A percentile compares a stretch with the other conserved stretches of the same genome.
These are phyloP conservation scores for Aphelenchoides fujianensis DNA, from an alignment of 1,140 invertebrate species.

Conservation along the genomic window DNA sequence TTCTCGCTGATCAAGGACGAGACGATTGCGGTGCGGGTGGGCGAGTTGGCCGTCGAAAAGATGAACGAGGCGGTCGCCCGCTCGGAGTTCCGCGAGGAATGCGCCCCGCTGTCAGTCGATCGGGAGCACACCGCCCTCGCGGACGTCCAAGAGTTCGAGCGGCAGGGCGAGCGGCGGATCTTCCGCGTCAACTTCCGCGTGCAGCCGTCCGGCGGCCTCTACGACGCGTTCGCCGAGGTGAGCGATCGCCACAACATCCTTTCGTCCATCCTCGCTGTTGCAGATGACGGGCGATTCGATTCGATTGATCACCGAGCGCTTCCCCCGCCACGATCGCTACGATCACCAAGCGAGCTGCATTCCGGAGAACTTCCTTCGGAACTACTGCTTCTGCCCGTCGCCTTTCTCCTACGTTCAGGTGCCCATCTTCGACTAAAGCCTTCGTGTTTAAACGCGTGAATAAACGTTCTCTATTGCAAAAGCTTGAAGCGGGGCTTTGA, in stretches of 20 bases:
- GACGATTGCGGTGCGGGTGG: not conserved
- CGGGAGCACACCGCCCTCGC: not conserved
- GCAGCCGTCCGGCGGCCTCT: conserved; percentile 4
- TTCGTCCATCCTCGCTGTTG: not conserved
- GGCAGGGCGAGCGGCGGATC: not conserved
- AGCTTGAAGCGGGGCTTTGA: no score
- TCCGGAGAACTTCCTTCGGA: not conserved
- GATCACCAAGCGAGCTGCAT: conserved; percentile 7
- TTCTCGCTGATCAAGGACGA: not conserved
- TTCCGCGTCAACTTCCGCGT: not conserved
- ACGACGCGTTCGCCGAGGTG: conserved; percentile 6
- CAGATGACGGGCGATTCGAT: not conserved
- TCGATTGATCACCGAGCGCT: not conserved
- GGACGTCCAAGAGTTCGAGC: not conserved
- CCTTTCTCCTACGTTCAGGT: no score
- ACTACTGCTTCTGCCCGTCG: conserved; percentile 13
- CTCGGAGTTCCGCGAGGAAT: not conserved
- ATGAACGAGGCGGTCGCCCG: not conserved
- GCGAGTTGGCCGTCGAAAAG: not conserved
- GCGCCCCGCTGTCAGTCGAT: not conserved
- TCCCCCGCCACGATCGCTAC: conserved; percentile 15
- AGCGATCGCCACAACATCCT: not conserved
- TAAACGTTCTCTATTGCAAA: no score
- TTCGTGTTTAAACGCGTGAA: no score
- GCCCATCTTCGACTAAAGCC: no score